phyloP scores from a whole-genome alignment of 2,888 invertebrate species.

The Lomographa bimaculata region DNA sequence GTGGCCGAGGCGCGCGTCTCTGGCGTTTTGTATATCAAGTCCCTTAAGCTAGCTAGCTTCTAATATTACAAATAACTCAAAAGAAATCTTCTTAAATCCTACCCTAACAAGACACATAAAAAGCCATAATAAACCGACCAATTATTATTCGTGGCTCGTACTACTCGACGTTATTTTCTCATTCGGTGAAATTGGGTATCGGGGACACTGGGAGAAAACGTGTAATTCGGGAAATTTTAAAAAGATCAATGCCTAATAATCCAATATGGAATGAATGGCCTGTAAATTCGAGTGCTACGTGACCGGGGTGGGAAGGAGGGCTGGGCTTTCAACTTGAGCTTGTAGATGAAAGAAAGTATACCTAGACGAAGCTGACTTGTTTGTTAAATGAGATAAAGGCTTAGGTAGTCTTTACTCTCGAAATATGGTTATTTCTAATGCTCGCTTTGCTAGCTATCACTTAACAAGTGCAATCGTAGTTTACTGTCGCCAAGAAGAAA shows the following conservation, averaged over 20 bases:
- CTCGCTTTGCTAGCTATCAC: too few relatives aligned
- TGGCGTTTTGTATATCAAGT: too few relatives aligned
- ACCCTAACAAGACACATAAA: conserved; percentile 21
- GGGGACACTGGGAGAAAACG: conserved; percentile 47
- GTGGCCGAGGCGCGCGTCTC: too few relatives aligned
- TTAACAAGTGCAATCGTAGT: too few relatives aligned
- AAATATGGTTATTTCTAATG: too few relatives aligned
- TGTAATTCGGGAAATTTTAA: conserved; percentile 56
- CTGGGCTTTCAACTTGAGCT: conserved; percentile 13
- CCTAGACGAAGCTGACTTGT: too few relatives aligned
- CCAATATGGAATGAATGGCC: conserved; percentile 80
- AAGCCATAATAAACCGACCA: conserved; percentile 36
- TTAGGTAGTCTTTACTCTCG: too few relatives aligned
- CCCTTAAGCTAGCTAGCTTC: too few relatives aligned
- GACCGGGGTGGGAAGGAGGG: conserved; percentile 48
- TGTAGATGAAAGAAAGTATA: conserved; percentile 9
- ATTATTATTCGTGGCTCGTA: conserved; percentile 61
- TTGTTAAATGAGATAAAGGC: too few relatives aligned
- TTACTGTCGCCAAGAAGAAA: too few relatives aligned
- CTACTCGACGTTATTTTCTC: conserved; percentile 66
- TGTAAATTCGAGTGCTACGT: conserved; percentile 75
- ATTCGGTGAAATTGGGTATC: conserved; percentile 60
- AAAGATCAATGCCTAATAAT: conserved; percentile 82
- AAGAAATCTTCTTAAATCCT: not conserved
- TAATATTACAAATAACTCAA: too few relatives aligned